phyloP scores from a whole-genome alignment of 2,113 vertebrate species.

The Amazona vittata region DNA sequence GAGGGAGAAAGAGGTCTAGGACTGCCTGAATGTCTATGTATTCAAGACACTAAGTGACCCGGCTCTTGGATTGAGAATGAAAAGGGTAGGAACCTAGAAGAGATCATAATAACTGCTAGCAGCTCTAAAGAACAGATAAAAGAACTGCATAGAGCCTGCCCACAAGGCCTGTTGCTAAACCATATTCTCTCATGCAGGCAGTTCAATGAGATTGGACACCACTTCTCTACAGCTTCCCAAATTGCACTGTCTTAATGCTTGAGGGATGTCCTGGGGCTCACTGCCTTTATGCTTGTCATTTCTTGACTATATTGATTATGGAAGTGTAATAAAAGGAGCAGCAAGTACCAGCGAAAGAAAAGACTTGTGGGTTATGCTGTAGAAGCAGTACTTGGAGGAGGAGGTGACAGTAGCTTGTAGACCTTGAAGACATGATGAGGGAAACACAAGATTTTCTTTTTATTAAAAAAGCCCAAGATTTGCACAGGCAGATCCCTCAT shows the following conservation, averaged over 20 bases:
- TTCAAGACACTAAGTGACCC: neutral
- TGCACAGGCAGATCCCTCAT: neutral
- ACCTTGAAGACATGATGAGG: neutral
- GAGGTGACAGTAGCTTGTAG: neutral
- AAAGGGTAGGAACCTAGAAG: neutral
- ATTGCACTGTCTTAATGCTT: neutral
- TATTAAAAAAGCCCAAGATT: accelerated
- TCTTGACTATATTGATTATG: neutral
- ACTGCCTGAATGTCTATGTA: neutral
- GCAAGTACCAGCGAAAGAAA: neutral
- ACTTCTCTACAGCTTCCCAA: neutral
- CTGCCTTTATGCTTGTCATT: neutral
- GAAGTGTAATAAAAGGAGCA: neutral
- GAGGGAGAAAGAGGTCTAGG: neutral
- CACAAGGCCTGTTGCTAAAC: neutral
- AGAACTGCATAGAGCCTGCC: neutral
- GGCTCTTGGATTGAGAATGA: neutral
- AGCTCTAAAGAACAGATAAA: neutral
- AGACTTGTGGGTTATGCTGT: neutral
- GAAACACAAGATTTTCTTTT: neutral
- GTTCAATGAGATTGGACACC: neutral
- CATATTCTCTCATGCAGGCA: neutral
- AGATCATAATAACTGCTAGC: neutral
- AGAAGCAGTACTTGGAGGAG: neutral
- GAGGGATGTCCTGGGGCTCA: neutral